A percentile compares a stretch with the other conserved stretches of the same genome.
phyloP scores from a whole-genome alignment of 2,113 vertebrate genomes.

The Ranitomeya imitator region DNA sequence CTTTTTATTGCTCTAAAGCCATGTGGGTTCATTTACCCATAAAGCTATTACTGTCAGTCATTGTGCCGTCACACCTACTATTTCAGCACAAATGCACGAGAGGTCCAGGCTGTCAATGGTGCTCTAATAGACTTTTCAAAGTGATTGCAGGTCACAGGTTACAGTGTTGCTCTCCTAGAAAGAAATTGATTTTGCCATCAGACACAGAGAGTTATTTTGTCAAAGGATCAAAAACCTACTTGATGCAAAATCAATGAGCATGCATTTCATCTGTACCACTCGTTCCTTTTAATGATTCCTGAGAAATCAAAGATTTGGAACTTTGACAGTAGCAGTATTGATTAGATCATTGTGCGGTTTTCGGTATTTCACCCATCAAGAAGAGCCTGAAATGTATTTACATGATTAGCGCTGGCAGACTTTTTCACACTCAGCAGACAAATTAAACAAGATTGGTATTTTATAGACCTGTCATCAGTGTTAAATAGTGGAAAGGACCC shows the following conservation, averaged over 20 bases:
- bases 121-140: conserved; percentile 49
- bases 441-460: background rate
- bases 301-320: conserved; percentile 44
- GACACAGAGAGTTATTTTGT: conserved; percentile 50
- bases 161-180: conserved; percentile 33
- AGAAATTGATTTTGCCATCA: conserved; percentile 56
- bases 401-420: conserved; percentile 31
- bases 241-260: conserved; percentile 54
- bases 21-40: conserved; percentile 19
- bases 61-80: conserved; percentile 29
- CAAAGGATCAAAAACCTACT: conserved; percentile 54
- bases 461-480: conserved; percentile 11
- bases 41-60: conserved; percentile 26
- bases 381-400: conserved; percentile 34
- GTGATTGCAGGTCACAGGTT: conserved; percentile 55
- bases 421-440: conserved; percentile 9
- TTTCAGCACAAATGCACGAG: conserved; percentile 24
- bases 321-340: conserved; percentile 31
- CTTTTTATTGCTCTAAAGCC: background rate
- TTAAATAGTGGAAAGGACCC: background rate
- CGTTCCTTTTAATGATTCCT: conserved; percentile 46
- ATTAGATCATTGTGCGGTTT: conserved; percentile 47
- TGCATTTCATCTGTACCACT: conserved; percentile 13
- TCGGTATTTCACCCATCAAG: conserved; percentile 17
- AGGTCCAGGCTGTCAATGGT: conserved; percentile 26